Percentiles rank a stretch among this genome's conserved stretches.
phyloP scores from a whole-genome alignment of 2,888 invertebrate genomes.

The Macrophya annulata region DNA sequence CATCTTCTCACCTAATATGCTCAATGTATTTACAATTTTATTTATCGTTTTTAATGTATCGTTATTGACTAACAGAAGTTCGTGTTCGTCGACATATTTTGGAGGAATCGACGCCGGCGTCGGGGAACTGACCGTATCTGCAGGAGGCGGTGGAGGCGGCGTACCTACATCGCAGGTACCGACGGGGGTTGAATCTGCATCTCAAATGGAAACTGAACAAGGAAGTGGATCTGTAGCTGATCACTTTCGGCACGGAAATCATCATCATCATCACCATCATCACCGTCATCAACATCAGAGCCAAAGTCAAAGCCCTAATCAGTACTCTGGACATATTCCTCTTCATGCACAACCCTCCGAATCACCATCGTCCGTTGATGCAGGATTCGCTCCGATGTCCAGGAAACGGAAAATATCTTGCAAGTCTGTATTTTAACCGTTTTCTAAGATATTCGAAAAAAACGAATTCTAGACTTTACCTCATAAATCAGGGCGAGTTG shows the following conservation, averaged over 20 bases:
- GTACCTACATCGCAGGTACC: conserved; percentile 62
- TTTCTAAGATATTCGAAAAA: background rate
- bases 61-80: conserved; percentile 67
- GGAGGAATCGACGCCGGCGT: conserved; percentile 72
- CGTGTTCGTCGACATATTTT: conserved; percentile 74
- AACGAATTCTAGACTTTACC: background rate
- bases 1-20: background rate
- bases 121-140: conserved; percentile 67
- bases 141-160: conserved; percentile 61
- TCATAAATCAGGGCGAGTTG: too few species aligned
- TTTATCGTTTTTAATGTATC: background rate
- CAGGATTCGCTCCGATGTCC: conserved; percentile 67
- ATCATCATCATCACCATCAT: conserved; percentile 70
- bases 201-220: conserved; percentile 69
- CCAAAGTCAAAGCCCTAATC: conserved; percentile 60
- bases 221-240: conserved; percentile 64
- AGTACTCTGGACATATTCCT: conserved; percentile 38
- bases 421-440: conserved; percentile 78
- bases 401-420: conserved; percentile 81
- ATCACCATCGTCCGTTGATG: conserved; percentile 57
- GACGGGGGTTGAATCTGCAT: conserved; percentile 68
- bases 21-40: background rate
- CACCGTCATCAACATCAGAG: conserved; percentile 69
- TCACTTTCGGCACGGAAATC: conserved; percentile 61
- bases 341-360: conserved; percentile 58